A percentile compares a stretch with the other conserved stretches of the same genome.
phyloP scores from a whole-genome alignment of 2,888 invertebrate genomes.

The Chydorus sphaericus region DNA sequence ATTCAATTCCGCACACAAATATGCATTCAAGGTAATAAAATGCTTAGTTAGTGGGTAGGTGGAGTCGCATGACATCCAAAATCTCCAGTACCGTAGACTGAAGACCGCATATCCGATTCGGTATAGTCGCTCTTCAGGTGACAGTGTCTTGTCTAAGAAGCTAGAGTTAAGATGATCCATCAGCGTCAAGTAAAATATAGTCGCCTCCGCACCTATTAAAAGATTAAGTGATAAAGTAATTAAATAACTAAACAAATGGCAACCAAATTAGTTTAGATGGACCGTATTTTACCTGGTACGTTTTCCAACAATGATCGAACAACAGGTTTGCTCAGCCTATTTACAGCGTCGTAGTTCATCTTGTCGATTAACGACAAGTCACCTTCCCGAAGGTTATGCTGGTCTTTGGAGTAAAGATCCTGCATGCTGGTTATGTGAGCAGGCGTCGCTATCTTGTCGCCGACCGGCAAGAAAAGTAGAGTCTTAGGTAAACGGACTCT shows the following conservation, averaged over 20 bases:
- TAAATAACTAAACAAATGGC: background rate
- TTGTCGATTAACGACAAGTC: background rate
- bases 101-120: background rate
- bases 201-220: background rate
- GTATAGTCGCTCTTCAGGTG: background rate
- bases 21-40: background rate
- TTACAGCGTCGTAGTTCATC: slow-evolving; percentile 4
- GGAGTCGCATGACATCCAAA: background rate
- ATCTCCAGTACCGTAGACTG: background rate
- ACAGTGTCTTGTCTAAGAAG: background rate
- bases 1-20: no score
- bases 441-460: background rate
- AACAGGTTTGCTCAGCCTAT: background rate
- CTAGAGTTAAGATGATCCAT: background rate
- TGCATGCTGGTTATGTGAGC: background rate
- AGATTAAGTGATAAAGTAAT: no score
- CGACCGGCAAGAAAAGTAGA: background rate
- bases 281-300: background rate
- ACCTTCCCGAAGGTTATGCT: background rate
- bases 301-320: background rate
- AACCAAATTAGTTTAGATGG: background rate
- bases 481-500: background rate
- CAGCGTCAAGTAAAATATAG: background rate
- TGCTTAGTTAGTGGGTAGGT: background rate
- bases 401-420: background rate